A percentile compares a stretch with the other conserved stretches of the same genome.
Evolutionary conservation across 2,888 invertebrate species (phyloP).

Genomic region (Blastobasis lacticolella): DNA sequence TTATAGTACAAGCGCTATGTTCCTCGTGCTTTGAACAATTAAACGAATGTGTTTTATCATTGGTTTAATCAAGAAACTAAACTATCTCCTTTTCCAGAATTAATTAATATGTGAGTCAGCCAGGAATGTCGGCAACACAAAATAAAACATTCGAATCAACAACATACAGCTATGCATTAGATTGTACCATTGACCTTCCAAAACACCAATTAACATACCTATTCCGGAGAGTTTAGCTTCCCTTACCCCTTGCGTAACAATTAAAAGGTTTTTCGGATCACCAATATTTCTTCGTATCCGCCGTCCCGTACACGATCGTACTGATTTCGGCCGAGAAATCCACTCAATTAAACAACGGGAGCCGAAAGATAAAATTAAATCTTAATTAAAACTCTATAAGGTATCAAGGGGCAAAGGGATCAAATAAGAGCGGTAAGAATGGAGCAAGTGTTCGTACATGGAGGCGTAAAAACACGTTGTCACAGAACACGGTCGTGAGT

Average conservation of each 20-base stretch:
- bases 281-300: slow-evolving; percentile 34
- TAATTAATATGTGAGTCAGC: too few species aligned
- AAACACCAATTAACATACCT: slow-evolving; percentile 12
- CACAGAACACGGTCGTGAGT: slow-evolving; percentile 32
- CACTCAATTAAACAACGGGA: slow-evolving; percentile 53
- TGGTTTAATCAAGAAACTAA: too few species aligned
- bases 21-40: too few species aligned
- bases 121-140: too few species aligned
- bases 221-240: slow-evolving; percentile 4
- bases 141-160: too few species aligned
- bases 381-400: slow-evolving; percentile 68
- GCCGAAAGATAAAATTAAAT: slow-evolving; percentile 66
- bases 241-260: slow-evolving; percentile 16
- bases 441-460: slow-evolving; percentile 19
- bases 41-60: too few species aligned
- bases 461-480: slow-evolving; percentile 57
- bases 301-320: slow-evolving; percentile 17
- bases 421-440: slow-evolving; percentile 23
- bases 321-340: slow-evolving; percentile 39
- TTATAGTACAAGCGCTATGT: too few species aligned
- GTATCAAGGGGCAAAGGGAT: slow-evolving; percentile 15
- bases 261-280: slow-evolving; percentile 23
- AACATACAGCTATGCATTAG: too few species aligned
- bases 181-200: background rate
- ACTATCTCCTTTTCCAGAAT: too few species aligned